Conservation (phyloP, 1,140 invertebrate genomes). For the Scaptomyza graminum region DNA sequence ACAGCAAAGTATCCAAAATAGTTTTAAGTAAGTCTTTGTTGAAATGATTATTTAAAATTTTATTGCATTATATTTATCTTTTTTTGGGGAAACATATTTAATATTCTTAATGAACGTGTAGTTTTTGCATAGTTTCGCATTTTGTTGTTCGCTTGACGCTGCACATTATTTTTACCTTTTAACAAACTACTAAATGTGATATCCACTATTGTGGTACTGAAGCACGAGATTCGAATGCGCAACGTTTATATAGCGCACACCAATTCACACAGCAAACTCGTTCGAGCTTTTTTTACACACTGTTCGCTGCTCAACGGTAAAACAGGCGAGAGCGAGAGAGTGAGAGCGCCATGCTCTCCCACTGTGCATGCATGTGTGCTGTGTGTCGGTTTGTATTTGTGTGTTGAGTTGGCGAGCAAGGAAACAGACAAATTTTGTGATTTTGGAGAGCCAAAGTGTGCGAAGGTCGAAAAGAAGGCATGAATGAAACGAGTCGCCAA, state of each 20-base stretch:
- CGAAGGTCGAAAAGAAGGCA: slow-evolving; percentile 77
- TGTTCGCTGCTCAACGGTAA: slow-evolving; percentile 60
- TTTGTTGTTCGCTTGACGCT: slow-evolving; percentile 36
- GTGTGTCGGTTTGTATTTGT: slow-evolving; percentile 9
- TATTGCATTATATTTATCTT: neutral
- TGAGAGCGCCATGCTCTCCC: slow-evolving; percentile 28
- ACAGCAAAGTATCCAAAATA: slow-evolving; percentile 21
- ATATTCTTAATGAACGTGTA: slow-evolving; percentile 28
- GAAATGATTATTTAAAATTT: neutral
- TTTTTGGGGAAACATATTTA: slow-evolving; percentile 4
- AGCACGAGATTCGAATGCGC: slow-evolving; percentile 77
- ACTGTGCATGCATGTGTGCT: slow-evolving; percentile 9
- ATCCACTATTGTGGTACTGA: slow-evolving; percentile 79
- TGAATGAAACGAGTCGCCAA: slow-evolving; percentile 63
- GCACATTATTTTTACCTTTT: slow-evolving; percentile 60
- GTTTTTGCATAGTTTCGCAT: slow-evolving; percentile 42
- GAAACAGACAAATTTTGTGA: slow-evolving; percentile 20
- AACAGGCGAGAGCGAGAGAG: slow-evolving; percentile 30
- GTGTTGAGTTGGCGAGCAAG: slow-evolving; percentile 22
- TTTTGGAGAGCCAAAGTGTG: slow-evolving; percentile 20
- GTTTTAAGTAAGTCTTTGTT: neutral
- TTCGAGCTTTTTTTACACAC: slow-evolving; percentile 56
- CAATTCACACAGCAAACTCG: slow-evolving; percentile 59
- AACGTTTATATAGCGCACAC: slow-evolving; percentile 75
- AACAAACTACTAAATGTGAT: slow-evolving; percentile 80